phyloP scores from a whole-genome alignment of 2,888 invertebrate genomes.

The Nephrotoma guestfalica region DNA sequence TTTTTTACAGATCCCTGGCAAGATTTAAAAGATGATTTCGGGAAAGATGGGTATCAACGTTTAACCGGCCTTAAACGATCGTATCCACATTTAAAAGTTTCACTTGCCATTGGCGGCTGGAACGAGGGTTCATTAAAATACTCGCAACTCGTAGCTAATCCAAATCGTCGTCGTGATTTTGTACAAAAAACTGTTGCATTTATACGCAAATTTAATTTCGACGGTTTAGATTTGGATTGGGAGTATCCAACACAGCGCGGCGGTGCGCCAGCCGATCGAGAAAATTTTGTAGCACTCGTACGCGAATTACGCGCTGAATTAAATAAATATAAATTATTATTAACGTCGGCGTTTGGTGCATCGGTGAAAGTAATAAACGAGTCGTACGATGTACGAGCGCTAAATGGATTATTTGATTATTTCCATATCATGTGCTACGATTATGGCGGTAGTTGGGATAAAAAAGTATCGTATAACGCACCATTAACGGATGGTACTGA shows the following conservation, averaged over 20 bases:
- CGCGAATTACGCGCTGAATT: constrained; percentile 62
- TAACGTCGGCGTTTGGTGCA: constrained; percentile 74
- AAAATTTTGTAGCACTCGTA: constrained; percentile 61
- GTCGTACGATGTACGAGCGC: constrained; percentile 59
- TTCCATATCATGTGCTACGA: constrained; percentile 84
- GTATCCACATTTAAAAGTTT: constrained; percentile 55
- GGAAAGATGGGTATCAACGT: constrained; percentile 54
- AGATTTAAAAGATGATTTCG: constrained; percentile 60
- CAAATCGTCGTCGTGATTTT: constrained; percentile 47
- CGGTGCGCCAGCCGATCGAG: constrained; percentile 56
- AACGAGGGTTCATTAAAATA: constrained; percentile 61
- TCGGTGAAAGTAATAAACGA: constrained; percentile 57
- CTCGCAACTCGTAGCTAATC: constrained; percentile 44
- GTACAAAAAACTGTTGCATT: constrained; percentile 54
- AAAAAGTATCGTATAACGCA: constrained; percentile 59
- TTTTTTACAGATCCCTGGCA: constrained; percentile 51
- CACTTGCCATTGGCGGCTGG: constrained; percentile 81
- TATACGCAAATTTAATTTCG: constrained; percentile 34
- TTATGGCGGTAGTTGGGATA: constrained; percentile 76
- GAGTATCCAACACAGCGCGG: constrained; percentile 70
- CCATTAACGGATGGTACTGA: constrained; percentile 44
- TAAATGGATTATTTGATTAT: constrained; percentile 52
- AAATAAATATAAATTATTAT: constrained; percentile 45
- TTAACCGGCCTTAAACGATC: constrained; percentile 48
- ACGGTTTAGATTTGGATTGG: constrained; percentile 49